Conservation (phyloP, 2,113 vertebrate genomes). For the Dipodomys ordii region DNA sequence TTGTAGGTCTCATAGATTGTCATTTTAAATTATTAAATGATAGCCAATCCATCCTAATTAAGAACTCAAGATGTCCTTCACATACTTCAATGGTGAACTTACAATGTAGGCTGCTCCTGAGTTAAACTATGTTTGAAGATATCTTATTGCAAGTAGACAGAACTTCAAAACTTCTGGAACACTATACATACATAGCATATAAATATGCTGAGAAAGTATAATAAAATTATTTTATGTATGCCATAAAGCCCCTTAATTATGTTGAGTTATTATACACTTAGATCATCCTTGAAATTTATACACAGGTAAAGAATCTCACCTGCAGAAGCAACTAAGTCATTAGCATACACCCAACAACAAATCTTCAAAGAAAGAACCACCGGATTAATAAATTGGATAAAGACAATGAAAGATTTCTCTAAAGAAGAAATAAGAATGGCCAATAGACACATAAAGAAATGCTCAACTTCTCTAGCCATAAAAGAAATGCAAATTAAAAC, state of each 20-base stretch:
- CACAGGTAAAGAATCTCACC: background rate
- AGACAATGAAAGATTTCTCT: too few species aligned
- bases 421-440: too few species aligned
- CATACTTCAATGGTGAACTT: background rate
- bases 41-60: background rate
- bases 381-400: too few species aligned
- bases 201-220: constrained; percentile 6
- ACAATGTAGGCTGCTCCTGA: background rate
- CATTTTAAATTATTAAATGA: background rate
- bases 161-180: background rate
- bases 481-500: too few species aligned
- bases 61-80: background rate
- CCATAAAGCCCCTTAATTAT: background rate
- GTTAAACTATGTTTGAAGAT: background rate
- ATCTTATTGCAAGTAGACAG: background rate
- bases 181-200: background rate
- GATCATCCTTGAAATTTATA: background rate
- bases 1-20: background rate
- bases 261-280: background rate
- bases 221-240: background rate
- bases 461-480: too few species aligned
- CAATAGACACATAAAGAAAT: too few species aligned
- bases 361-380: too few species aligned
- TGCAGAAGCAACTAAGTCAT: background rate
- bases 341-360: background rate